phyloP scores from a whole-genome alignment of 2,888 invertebrate genomes.

The Chrysolina haemoptera region DNA sequence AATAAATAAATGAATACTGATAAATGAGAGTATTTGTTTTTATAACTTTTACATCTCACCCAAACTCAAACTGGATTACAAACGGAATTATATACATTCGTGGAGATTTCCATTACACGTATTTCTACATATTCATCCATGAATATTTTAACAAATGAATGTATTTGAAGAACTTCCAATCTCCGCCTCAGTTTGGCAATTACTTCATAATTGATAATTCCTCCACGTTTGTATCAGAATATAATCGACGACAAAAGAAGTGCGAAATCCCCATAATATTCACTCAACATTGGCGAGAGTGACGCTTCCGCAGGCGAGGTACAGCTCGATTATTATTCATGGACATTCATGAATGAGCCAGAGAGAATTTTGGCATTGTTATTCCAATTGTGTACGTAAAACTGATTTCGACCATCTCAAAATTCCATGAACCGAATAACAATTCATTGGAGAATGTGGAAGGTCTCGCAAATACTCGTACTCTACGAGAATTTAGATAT shows the following conservation, averaged over 20 bases:
- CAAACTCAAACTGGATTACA: too few relatives aligned
- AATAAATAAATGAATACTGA: too few relatives aligned
- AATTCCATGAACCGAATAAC: not conserved
- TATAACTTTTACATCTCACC: too few relatives aligned
- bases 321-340: not conserved
- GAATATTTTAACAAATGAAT: too few relatives aligned
- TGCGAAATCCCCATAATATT: not conserved
- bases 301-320: not conserved
- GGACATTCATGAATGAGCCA: not conserved
- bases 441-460: not conserved
- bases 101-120: too few relatives aligned
- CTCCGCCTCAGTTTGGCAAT: too few relatives aligned
- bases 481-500: not conserved
- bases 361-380: constrained; percentile 1
- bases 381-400: not conserved
- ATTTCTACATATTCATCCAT: too few relatives aligned
- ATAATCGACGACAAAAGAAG: not conserved
- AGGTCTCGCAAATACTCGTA: not conserved
- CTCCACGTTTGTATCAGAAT: not conserved
- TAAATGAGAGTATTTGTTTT: too few relatives aligned
- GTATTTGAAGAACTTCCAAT: too few relatives aligned
- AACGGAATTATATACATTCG: too few relatives aligned
- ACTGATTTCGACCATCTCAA: not conserved
- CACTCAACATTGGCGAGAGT: not conserved
- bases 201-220: too few relatives aligned